Conservation (phyloP, 2,888 invertebrate genomes). For the Mythimna lalbum region DNA sequence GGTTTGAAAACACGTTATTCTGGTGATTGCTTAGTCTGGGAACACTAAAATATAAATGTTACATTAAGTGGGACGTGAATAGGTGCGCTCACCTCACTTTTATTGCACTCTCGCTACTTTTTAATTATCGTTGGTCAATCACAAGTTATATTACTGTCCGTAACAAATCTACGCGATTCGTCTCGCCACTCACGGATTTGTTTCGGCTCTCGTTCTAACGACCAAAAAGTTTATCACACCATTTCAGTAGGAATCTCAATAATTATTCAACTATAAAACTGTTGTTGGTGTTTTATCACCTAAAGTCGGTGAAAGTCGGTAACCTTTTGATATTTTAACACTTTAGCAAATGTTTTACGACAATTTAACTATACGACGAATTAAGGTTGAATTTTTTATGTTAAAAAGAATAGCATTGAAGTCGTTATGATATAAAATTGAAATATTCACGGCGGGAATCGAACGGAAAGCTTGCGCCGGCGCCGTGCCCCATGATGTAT, state of each 20-base stretch:
- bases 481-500: conserved; percentile 86
- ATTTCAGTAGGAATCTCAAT: conserved; percentile 86
- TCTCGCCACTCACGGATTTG: conserved; percentile 82
- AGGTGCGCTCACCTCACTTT: conserved; percentile 67
- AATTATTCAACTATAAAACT: conserved; percentile 83
- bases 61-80: conserved; percentile 50
- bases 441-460: conserved; percentile 78
- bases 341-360: conserved; percentile 55
- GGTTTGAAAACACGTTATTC: conserved; percentile 49
- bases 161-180: conserved; percentile 81
- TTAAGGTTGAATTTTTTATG: conserved; percentile 54
- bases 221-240: conserved; percentile 88
- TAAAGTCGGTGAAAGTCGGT: conserved; percentile 76
- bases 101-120: conserved; percentile 81
- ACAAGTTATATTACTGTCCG: conserved; percentile 75
- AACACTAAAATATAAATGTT: conserved; percentile 39
- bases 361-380: conserved; percentile 54
- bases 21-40: conserved; percentile 42
- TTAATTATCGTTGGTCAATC: conserved; percentile 86
- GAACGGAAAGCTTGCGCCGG: conserved; percentile 82
- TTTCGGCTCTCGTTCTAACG: conserved; percentile 83
- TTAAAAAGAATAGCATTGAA: conserved; percentile 63
- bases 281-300: conserved; percentile 76
- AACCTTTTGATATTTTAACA: conserved; percentile 67
- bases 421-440: conserved; percentile 70